Percentiles rank a stretch among this genome's conserved stretches.
phyloP scores from a whole-genome alignment of 92 coral and sea anemone species.

The Siderastrea radians region DNA sequence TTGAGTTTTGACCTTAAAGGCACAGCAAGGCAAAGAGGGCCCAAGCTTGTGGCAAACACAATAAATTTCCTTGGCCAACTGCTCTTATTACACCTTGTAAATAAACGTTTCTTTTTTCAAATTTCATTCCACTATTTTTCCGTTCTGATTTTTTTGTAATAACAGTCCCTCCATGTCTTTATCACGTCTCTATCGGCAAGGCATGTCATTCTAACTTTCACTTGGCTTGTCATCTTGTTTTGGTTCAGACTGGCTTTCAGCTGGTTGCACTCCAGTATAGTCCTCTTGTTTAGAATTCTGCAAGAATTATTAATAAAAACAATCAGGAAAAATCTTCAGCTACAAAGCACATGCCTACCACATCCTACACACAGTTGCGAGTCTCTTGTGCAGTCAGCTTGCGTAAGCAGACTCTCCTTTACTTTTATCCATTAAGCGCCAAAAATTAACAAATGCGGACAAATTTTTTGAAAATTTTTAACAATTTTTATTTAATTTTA shows the following conservation, averaged over 20 bases:
- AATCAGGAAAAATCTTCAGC: not conserved
- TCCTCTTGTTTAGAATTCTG: conserved; percentile 14
- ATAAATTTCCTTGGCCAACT: not conserved
- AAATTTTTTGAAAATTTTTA: too few relatives aligned
- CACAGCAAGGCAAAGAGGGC: too few relatives aligned
- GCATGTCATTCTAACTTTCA: not conserved
- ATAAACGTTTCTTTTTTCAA: too few relatives aligned
- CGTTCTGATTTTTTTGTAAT: not conserved
- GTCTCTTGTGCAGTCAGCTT: too few relatives aligned
- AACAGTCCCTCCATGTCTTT: not conserved
- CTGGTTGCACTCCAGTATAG: not conserved
- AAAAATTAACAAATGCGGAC: too few relatives aligned
- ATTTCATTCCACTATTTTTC: not conserved
- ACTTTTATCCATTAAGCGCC: too few relatives aligned
- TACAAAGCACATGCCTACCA: not conserved
- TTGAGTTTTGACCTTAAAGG: too few relatives aligned
- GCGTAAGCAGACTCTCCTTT: too few relatives aligned
- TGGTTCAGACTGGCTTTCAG: conserved; percentile 7
- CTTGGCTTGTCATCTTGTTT: conserved; percentile 22
- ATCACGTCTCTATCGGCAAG: not conserved
- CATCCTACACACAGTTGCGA: too few relatives aligned
- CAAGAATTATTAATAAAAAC: not conserved
- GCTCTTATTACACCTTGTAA: not conserved
- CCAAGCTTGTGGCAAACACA: too few relatives aligned
- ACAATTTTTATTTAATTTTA: too few relatives aligned